Conservation (phyloP, 2,797 vertebrate species). For the Acrossocheilus wenchowensis region DNA sequence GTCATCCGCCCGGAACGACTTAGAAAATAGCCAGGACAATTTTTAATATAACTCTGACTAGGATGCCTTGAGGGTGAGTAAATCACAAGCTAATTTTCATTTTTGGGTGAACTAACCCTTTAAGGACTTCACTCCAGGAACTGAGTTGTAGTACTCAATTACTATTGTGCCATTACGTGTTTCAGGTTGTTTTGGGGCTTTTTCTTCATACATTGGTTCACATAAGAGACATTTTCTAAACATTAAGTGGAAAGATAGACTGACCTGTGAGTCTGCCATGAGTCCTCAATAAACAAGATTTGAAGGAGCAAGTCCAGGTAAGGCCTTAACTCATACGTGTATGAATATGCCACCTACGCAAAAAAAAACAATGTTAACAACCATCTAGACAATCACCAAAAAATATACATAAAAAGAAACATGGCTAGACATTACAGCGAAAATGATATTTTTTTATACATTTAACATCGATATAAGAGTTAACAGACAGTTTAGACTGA, state of each 20-base stretch:
- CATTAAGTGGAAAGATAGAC: slow-evolving; percentile 36
- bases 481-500: background rate
- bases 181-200: background rate
- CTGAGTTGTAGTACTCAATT: background rate
- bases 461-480: background rate
- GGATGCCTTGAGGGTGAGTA: too few species aligned
- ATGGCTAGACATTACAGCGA: background rate
- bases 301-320: slow-evolving; percentile 98
- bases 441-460: background rate
- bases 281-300: slow-evolving; percentile 97
- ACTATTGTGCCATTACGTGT: background rate
- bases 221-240: background rate
- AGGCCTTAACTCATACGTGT: slow-evolving; percentile 97
- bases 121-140: background rate
- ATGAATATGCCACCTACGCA: slow-evolving; percentile 95
- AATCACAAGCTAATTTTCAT: too few species aligned
- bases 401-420: background rate
- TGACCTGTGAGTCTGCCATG: slow-evolving; percentile 99
- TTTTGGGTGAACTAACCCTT: too few species aligned
- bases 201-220: background rate
- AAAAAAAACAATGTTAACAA: background rate
- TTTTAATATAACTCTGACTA: too few species aligned
- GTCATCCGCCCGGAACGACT: too few species aligned
- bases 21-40: too few species aligned
- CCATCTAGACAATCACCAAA: background rate